Evolutionary conservation across 2,113 vertebrate genomes (phyloP), one percentile per base, ranked within the genome.

Genomic region (Coturnix japonica): DNA sequence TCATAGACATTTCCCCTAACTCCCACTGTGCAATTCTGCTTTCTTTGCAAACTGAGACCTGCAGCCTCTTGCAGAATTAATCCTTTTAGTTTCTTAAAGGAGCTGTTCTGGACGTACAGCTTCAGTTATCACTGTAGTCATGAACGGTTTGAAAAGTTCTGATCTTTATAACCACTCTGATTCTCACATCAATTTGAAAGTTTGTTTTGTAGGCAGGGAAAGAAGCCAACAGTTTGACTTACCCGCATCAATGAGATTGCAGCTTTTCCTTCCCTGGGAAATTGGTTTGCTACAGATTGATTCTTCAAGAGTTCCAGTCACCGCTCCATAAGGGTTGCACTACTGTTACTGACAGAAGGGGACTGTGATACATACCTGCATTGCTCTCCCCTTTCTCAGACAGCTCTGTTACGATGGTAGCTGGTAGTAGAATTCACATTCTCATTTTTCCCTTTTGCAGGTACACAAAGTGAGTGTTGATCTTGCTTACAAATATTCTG

Each of bases 331-430:
- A 19, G 8, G 8, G 4, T 65, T 76, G 83, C 49, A 22, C 25
- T 69, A 39, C 22, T 13, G 28, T 26, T 20, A 9, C 10, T 23
- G 10, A 7, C 2, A 19, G 39, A 81, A 65, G 51, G 2, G 6
- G 10, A 31, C 21, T 4, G 2, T 13, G 64, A 26, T 69, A 17
- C 18, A 30, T 1, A 0, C 0, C 6, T 4, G 0, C 16, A 53
- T 51, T 41, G 28, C 0, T 0, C 7, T 65, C 5, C 13, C 18
- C 2, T 7, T 61, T 15, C 28, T 37, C 31, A 41, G 44, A 70
- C 49, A 81, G 4, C 7, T 78, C 70, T 78, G 46, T 2, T 39
- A 8, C 18, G 33, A 46, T 41, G 51, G 46, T 51, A 71, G 8
- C 53, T 35, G 37, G 23, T 10, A 76, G 22, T 1, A 49, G 16